Evolutionary conservation across 2,797 vertebrate genomes (phyloP).

Genomic region (Onychomys arenicola): DNA sequence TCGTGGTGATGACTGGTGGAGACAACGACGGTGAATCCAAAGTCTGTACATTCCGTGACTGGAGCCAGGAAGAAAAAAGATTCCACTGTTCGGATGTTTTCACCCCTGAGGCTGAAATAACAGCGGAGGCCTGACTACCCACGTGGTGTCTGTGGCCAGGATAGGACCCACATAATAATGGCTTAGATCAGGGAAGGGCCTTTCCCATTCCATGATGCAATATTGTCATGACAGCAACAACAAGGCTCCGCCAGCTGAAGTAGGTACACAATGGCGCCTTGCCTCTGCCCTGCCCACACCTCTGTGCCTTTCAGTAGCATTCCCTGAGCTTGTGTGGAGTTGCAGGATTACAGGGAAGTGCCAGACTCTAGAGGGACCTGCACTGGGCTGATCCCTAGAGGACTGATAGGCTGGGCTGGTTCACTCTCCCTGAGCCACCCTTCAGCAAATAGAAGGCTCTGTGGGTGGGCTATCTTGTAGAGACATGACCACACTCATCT

Average conservation of each 20-base stretch:
- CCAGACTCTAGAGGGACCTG: neutral
- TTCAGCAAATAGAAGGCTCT: neutral
- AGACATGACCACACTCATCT: neutral
- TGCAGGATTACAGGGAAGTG: neutral
- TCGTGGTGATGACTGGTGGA: slow-evolving; percentile 61
- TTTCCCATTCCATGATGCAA: slow-evolving; percentile 41
- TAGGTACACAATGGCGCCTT: neutral
- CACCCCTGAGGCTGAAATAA: slow-evolving; percentile 73
- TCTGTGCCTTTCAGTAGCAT: neutral
- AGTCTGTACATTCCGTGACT: slow-evolving; percentile 63
- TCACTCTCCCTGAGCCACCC: neutral
- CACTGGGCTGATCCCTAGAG: neutral
- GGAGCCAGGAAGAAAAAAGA: slow-evolving; percentile 78
- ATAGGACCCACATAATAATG: slow-evolving; percentile 76
- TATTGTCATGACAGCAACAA: slow-evolving; percentile 20
- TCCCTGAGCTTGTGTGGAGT: neutral
- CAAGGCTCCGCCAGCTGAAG: neutral
- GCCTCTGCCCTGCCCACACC: neutral
- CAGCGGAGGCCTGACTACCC: slow-evolving; percentile 70
- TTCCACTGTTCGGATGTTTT: slow-evolving; percentile 80
- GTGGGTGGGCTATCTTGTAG: neutral
- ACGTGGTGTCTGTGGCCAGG: slow-evolving; percentile 74
- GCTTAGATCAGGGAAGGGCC: slow-evolving; percentile 64
- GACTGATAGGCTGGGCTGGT: neutral
- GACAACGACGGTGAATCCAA: slow-evolving; percentile 67